Base-by-base conservation (phyloP, 2,888 invertebrate genomes). In the Agrotis segetum region DNA sequence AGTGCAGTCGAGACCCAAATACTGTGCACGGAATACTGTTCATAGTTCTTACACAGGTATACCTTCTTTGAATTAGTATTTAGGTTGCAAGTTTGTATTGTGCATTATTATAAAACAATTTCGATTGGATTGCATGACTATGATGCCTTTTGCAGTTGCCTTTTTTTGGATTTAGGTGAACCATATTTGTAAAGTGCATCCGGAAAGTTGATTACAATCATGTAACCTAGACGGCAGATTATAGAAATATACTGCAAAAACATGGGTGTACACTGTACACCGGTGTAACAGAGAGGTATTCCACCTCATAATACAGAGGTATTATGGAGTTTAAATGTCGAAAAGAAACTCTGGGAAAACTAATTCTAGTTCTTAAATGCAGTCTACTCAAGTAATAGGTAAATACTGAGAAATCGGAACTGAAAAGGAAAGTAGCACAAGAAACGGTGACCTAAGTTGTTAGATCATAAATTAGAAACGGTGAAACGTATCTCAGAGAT, bases 1-100 rank as follows among this genome's bases (percentile, higher is more conserved):
- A 60, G 62, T 87, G 88, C 89, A 85, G 76, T 76, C 83, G 74
- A 24, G 40, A 59, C 53, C 69, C 80, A 83, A 87, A 84, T 70
- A 59, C 29, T 24, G 58, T 44, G 17, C 50, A 24, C 56, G 55
- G 60, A 44, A 40, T 34, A 21, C 13, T 64, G 17, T 46, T 58
- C 14, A 29, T 13, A 46, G 14, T 29, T 17, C 44, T 40, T 19
- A n/a, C 21, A n/a, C 44, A 61, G 21, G 11, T n/a, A 50, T 21
- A 3, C 17, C 17, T 52, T 65, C 29, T 34, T 49, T 2, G 9
- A 17, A 63, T 53, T 44, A 14, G 50, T 34, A 78, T 49, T 72
- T 58, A 62, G 73, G 58, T 63, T 58, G 47, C 79, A 34, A 56
- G 50, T 29, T 29, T 24, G 24, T 24, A 24, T 24, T 24, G 24